Percentiles rank a stretch among this genome's conserved stretches.
Conservation (phyloP, 2,888 invertebrate genomes). For the Microchrysa polita region DNA sequence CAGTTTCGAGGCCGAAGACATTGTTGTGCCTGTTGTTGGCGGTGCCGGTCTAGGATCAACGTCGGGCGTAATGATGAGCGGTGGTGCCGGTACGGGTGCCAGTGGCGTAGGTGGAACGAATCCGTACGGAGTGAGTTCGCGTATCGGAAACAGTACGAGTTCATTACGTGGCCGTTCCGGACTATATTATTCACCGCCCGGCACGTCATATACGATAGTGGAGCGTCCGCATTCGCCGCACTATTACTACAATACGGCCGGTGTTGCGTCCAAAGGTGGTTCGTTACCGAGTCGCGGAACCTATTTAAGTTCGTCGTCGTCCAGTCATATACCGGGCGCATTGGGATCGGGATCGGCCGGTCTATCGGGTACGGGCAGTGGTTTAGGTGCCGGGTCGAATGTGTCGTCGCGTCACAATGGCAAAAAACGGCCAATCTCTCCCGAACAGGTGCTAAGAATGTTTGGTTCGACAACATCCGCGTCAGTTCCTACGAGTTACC, state of each 20-base stretch:
- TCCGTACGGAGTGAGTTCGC: constrained; percentile 57
- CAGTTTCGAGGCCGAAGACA: constrained; percentile 65
- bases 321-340: constrained; percentile 66
- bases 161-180: constrained; percentile 71
- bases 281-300: constrained; percentile 67
- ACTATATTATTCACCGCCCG: constrained; percentile 87
- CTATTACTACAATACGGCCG: constrained; percentile 66
- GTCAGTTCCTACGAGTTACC: constrained; percentile 66
- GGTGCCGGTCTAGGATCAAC: constrained; percentile 13
- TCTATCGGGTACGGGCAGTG: constrained; percentile 59
- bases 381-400: constrained; percentile 23
- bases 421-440: constrained; percentile 84
- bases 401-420: constrained; percentile 66
- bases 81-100: constrained; percentile 55
- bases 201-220: constrained; percentile 88
- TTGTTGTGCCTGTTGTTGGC: constrained; percentile 56
- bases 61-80: constrained; percentile 54
- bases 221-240: constrained; percentile 79
- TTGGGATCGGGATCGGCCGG: constrained; percentile 59
- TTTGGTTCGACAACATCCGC: constrained; percentile 69
- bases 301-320: constrained; percentile 71
- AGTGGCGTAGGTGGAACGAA: constrained; percentile 54
- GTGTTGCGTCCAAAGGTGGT: constrained; percentile 63
- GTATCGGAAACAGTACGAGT: constrained; percentile 64
- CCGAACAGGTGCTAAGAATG: constrained; percentile 80